Base-by-base conservation (phyloP, 2,113 vertebrate species). In the Otolemur garnettii region DNA sequence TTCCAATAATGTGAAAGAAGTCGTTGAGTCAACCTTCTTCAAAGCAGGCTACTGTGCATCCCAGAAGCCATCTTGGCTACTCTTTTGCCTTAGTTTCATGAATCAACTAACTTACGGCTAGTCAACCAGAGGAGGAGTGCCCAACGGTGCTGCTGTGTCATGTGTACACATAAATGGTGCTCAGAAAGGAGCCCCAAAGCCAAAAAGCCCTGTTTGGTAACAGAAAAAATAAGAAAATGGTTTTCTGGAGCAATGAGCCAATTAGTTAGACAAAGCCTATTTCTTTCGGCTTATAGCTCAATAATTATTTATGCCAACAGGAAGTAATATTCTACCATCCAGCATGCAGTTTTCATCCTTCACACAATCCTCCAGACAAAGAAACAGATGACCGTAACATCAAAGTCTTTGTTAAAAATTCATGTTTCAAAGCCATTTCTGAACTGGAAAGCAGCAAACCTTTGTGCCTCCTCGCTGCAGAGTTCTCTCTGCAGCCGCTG, bases 261-360 rank as follows among this genome's bases (percentile, higher is more conserved):
- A 45, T 86, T 24, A 26, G 30, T 77, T 12, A 84, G 22, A 69
- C 68, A 75, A n/a, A 62, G 38, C 7, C 84, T 71, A 15, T 42
- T 87, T 87, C 26, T 15, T 79, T 92, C 3, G 7, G 35, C 24
- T 64, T 94, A 24, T 74, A 68, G 78, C 28, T 78, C 57, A 53
- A 59, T 75, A 33, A 38, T 24, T 78, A 60, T 68, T 89, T 50
- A 79, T 59, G 45, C 85, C 94, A 90, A 95, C 92, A 74, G 33
- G 57, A 86, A 66, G 45, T 28, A 55, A 17, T 60, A 72, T 30
- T 89, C 22, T 21, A 77, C 35, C 33, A 24, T 38, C 59, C 30
- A 35, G 30, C 60, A 77, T 80, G 3, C 8, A 33, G 19, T 91
- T 71, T 72, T 38, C 4, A 22, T 24, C 18, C 24, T 80, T 77